These are phyloP conservation scores for Cyprinodon tularosa DNA, from an alignment of 2,113 vertebrate genomes.

Conservation along the genomic window DNA sequence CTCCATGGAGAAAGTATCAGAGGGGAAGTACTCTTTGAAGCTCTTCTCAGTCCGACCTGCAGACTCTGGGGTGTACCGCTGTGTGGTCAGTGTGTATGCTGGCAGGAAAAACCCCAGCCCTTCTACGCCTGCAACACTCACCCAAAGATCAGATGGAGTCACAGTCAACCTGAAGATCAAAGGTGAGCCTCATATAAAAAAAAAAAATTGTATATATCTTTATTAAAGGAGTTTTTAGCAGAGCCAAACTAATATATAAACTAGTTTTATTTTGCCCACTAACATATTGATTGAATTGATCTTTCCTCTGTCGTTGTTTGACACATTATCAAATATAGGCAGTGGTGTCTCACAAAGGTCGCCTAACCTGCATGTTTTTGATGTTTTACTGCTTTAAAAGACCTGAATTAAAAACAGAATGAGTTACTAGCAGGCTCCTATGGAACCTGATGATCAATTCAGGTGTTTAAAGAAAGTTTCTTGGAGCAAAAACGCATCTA, in stretches of 20 bases:
- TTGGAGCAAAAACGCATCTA: no score
- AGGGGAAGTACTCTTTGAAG: conserved; percentile 81
- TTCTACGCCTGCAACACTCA: conserved; percentile 78
- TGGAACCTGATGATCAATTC: no score
- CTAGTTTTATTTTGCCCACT: neutral
- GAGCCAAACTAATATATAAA: no score
- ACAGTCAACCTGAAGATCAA: conserved; percentile 83
- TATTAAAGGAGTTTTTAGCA: no score
- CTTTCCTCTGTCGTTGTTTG: neutral
- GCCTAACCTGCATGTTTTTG: neutral
- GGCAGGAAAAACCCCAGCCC: conserved; percentile 70
- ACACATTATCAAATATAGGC: neutral
- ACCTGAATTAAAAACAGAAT: neutral
- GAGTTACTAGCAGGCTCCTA: neutral
- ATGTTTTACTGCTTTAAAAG: neutral
- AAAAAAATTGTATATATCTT: no score
- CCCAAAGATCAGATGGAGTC: conserved; percentile 81
- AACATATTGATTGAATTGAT: neutral
- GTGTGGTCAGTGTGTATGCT: conserved; percentile 83
- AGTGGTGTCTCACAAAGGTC: neutral
- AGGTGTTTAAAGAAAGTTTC: no score
- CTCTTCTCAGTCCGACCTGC: conserved; percentile 82
- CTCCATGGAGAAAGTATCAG: conserved; percentile 85
- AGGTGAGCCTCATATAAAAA: conserved; percentile 73
- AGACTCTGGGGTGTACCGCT: conserved; percentile 84